Evolutionary conservation across 2,888 invertebrate genomes (phyloP), one percentile per base, ranked within the genome.

Genomic region (Holacanthella duospinosa): DNA sequence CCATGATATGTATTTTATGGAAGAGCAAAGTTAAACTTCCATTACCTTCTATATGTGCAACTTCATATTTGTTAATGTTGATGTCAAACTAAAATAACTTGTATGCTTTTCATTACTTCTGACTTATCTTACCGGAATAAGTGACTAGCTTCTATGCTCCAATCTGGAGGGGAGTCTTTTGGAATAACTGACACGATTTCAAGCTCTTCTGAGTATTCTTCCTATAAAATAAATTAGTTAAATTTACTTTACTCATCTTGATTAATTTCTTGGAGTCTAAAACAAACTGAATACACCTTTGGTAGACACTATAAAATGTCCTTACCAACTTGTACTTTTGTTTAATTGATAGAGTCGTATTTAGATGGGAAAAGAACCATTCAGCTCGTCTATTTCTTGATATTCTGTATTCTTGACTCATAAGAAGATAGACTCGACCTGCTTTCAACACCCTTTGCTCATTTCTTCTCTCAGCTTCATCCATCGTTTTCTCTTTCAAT

Each of bases 311-410:
- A n/a, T n/a, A n/a, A n/a, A n/a, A n/a, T n/a, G n/a, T n/a, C n/a
- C n/a, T 62, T 60, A 66, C 63, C 55, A 55, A 24, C 44, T 60
- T 54, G 12, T 28, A 1, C 16, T 29, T 44, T 54, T 76, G 75
- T 63, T 81, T 80, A 65, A 84, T 79, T 56, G 77, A 76, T 59
- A 87, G 77, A 29, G 80, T 77, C 55, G 80, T 80, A 74, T 86
- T 84, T 65, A 88, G 76, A 76, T 85, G 83, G 68, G 84, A 82
- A 64, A 89, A 80, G 74, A 85, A 83, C 89, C 89, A 89, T 74
- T 86, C 84, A 25, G 87, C 83, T 72, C 88, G 80, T 24, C 85
- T 81, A 75, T 86, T 86, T 69, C 88, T 80, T 3, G 88, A 88
- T 64, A 88, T 83, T 27, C 86, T 82, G 74, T 85, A 84, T 71